Evolutionary conservation across 2,113 vertebrate genomes (phyloP).

Genomic region (Circaetus cinerascens): DNA sequence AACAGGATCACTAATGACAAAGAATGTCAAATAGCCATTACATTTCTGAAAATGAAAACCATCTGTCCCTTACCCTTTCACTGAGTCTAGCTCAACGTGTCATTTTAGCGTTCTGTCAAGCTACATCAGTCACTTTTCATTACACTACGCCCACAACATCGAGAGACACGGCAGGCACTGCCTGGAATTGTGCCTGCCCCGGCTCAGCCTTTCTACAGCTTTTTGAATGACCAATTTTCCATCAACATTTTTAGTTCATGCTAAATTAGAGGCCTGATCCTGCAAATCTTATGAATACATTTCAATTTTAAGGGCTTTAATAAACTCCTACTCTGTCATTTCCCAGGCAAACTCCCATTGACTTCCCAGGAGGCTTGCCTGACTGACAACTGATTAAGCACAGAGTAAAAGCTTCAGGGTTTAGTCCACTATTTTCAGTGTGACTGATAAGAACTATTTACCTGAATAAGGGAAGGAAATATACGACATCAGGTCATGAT

Average conservation of each 20-base stretch:
- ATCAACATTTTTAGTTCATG: neutral
- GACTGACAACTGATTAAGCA: neutral
- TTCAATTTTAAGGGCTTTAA: neutral
- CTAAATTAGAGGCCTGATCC: neutral
- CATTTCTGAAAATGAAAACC: conserved; percentile 16
- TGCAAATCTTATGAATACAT: neutral
- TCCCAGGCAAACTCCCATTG: neutral
- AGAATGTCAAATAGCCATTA: neutral
- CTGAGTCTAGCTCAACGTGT: neutral
- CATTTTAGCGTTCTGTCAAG: conserved; percentile 24
- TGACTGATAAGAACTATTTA: neutral
- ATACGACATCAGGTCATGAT: rapidly evolving
- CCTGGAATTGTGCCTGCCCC: neutral
- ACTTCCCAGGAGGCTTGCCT: neutral
- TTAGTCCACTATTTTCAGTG: neutral
- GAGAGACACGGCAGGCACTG: neutral
- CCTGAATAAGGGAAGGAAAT: neutral
- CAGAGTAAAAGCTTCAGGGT: neutral
- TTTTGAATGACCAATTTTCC: neutral
- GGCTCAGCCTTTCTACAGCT: neutral
- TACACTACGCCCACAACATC: neutral
- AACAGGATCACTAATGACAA: neutral
- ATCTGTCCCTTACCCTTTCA: conserved; percentile 13
- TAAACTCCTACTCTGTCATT: neutral
- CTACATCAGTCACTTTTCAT: conserved; percentile 3